phyloP scores from a whole-genome alignment of 2,797 vertebrate genomes.

The Echeneis naucrates region DNA sequence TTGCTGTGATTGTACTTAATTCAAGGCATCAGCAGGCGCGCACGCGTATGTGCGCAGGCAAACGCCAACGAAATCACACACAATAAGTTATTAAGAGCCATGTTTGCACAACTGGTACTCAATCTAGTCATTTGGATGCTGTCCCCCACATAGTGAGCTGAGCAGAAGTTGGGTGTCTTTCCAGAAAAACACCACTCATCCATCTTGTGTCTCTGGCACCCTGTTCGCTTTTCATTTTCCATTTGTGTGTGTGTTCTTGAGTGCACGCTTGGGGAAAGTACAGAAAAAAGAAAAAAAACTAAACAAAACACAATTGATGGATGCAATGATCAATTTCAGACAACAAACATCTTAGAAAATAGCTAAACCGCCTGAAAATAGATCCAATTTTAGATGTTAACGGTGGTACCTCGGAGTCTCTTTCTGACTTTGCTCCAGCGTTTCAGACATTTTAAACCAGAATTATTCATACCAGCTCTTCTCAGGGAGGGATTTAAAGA shows the following conservation, averaged over 20 bases:
- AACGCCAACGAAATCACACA: constrained; percentile 22
- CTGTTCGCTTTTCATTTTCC: constrained; percentile 23
- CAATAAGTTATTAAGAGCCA: constrained; percentile 23
- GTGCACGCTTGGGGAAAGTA: constrained; percentile 23
- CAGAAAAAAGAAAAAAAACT: too few relatives aligned
- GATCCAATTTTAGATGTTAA: constrained; percentile 41
- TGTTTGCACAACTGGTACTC: constrained; percentile 34
- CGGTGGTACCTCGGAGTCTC: constrained; percentile 3
- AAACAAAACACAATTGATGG: constrained; percentile 20
- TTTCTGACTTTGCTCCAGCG: constrained; percentile 9
- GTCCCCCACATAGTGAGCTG: not conserved
- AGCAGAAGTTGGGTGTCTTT: constrained; percentile 41
- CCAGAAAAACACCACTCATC: constrained; percentile 38
- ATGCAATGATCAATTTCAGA: constrained; percentile 37
- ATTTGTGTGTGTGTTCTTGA: constrained; percentile 25
- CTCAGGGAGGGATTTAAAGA: not conserved
- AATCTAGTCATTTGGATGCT: constrained; percentile 31
- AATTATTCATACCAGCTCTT: not conserved
- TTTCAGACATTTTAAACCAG: constrained; percentile 14
- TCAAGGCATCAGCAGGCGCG: constrained; percentile 43
- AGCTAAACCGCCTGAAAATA: constrained; percentile 23
- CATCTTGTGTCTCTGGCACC: constrained; percentile 45
- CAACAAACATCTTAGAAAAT: constrained; percentile 25
- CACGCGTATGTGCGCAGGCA: not conserved
- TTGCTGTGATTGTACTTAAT: constrained; percentile 63